A percentile compares a stretch with the other conserved stretches of the same genome.
Conservation (phyloP, 2,113 vertebrate species). For the Corythoichthys intestinalis region DNA sequence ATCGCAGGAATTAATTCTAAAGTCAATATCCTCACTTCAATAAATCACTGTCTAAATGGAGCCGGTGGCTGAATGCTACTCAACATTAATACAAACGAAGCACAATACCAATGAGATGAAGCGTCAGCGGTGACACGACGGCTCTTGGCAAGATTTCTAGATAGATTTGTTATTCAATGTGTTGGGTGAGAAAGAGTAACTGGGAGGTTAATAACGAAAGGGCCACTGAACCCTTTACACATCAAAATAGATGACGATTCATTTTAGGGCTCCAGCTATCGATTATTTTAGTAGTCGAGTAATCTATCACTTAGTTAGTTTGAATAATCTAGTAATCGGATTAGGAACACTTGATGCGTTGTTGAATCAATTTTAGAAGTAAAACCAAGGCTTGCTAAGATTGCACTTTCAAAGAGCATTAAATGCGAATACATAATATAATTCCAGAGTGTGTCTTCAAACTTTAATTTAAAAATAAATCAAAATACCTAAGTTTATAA, state of each 20-base stretch:
- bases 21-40: slow-evolving; percentile 36
- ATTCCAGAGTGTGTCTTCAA: too few species aligned
- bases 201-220: slow-evolving; percentile 19
- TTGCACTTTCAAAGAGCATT: too few species aligned
- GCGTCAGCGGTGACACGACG: slow-evolving; percentile 21
- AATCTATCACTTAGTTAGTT: too few species aligned
- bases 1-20: slow-evolving; percentile 26
- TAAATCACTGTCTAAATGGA: slow-evolving; percentile 43
- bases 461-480: too few species aligned
- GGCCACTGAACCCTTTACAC: slow-evolving; percentile 22
- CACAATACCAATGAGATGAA: slow-evolving; percentile 24
- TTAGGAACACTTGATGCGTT: too few species aligned
- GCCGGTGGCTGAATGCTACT: slow-evolving; percentile 16
- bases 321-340: too few species aligned
- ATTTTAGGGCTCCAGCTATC: too few species aligned
- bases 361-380: too few species aligned
- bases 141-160: slow-evolving; percentile 16
- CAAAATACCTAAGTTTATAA: too few species aligned
- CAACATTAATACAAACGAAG: slow-evolving; percentile 38
- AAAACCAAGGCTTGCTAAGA: too few species aligned
- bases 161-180: slow-evolving; percentile 24
- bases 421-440: too few species aligned
- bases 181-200: slow-evolving; percentile 3
- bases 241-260: background rate
- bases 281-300: too few species aligned